Evolutionary conservation across 2,888 invertebrate genomes (phyloP), one percentile per base, ranked within the genome.

Genomic region (Drosophila paranaensis): DNA sequence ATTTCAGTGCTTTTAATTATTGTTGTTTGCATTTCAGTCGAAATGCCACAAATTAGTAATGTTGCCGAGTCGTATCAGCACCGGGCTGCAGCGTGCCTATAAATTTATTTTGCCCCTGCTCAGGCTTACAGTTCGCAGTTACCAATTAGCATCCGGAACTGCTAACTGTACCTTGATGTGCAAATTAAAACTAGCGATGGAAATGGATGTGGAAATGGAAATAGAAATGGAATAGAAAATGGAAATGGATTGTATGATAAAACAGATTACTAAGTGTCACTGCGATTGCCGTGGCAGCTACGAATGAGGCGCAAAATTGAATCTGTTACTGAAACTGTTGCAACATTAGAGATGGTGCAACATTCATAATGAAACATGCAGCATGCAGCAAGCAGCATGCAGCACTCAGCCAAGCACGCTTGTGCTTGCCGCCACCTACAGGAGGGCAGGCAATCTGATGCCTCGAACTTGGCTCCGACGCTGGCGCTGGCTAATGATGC

Each of bases 401-500:
- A 20, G 20, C 20, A 20, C 20, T 20, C 20, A 20, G 20, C 20
- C 20, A 66, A 33, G 4, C 5, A 27, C 74, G 66, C 61, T 45
- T 37, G 25, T 42, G 43, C 27, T 30, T 46, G 56, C 51, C 45
- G 27, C 11, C 53, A 8, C 30, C 35, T 64, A 14, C 56, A 10
- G 39, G 33, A 35, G 20, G 56, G 39, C 14, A 20, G n/a, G 40
- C 51, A 60, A 57, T 51, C 60, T 70, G 53, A 64, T 42, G 64
- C 51, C 66, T 48, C 48, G 13, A 40, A 63, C 63, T 67, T 79
- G 76, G 60, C 64, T 56, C 57, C 57, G 79, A 56, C 67, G 48
- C 55, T 60, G 67, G 42, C 42, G 54, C 60, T 67, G 81, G 88
- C 90, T 86, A 86, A 86, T 86, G 90, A 89, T 82, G 90, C 82